Evolutionary conservation across 2,888 invertebrate genomes (phyloP).

Genomic region (Alloscopus bannaensis): DNA sequence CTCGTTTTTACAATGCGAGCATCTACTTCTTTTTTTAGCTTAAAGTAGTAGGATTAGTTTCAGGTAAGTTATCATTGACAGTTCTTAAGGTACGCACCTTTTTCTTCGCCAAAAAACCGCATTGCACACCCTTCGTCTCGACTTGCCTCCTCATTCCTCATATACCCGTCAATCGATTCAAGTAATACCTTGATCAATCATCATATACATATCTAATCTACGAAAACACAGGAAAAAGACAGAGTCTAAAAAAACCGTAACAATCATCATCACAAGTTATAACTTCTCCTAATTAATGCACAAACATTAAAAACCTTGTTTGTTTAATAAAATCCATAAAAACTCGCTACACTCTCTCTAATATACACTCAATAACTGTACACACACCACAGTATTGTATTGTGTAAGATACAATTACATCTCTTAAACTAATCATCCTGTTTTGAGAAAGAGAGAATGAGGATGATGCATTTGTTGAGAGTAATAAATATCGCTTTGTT

Average conservation of each 20-base stretch:
- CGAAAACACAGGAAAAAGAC: too few species aligned
- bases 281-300: too few species aligned
- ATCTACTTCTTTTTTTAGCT: too few species aligned
- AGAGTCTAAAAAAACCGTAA: too few species aligned
- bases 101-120: too few species aligned
- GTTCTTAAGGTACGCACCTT: conserved; percentile 44
- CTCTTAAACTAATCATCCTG: conserved; percentile 8
- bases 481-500: conserved; percentile 24
- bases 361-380: background rate
- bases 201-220: background rate
- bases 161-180: background rate
- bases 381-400: background rate
- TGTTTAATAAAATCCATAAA: conserved; percentile 1
- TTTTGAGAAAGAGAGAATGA: background rate
- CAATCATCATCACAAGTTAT: too few species aligned
- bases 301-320: too few species aligned
- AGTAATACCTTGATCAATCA: background rate
- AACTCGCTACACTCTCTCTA: background rate
- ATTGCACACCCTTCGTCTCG: too few species aligned
- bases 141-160: too few species aligned
- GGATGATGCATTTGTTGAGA: conserved; percentile 14
- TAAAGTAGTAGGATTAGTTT: too few species aligned
- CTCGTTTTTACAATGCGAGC: too few species aligned
- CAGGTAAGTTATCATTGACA: conserved; percentile 43
- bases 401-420: background rate